These are phyloP conservation scores for Lomographa bimaculata DNA, from an alignment of 2,888 invertebrate species.

Conservation along the genomic window DNA sequence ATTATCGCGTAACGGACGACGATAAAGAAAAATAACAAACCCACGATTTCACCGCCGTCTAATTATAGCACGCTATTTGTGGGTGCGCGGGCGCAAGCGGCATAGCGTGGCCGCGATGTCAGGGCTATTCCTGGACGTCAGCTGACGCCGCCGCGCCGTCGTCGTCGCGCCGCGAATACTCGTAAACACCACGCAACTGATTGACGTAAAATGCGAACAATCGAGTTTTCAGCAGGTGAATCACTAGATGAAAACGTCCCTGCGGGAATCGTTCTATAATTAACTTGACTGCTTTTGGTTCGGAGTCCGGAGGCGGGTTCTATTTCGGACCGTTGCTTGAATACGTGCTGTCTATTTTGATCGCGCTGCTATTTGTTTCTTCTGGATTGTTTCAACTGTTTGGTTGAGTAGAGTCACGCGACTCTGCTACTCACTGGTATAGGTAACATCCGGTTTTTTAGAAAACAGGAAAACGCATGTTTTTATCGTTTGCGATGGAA, in stretches of 20 bases:
- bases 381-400: conserved; percentile 54
- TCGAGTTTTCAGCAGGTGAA: conserved; percentile 82
- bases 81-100: conserved; percentile 80
- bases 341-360: conserved; percentile 72
- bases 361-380: conserved; percentile 60
- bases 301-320: conserved; percentile 79
- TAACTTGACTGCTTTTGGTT: conserved; percentile 82
- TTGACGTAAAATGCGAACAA: conserved; percentile 82
- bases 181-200: conserved; percentile 81
- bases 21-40: conserved; percentile 84
- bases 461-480: conserved; percentile 11
- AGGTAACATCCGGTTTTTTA: conserved; percentile 13
- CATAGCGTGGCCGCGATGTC: conserved; percentile 82
- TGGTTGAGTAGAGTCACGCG: conserved; percentile 40
- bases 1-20: conserved; percentile 82
- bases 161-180: conserved; percentile 47
- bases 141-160: conserved; percentile 74
- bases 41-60: conserved; percentile 82
- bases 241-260: conserved; percentile 78
- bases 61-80: conserved; percentile 81
- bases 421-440: conserved; percentile 12
- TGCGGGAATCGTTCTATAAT: conserved; percentile 74
- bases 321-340: conserved; percentile 75
- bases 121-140: conserved; percentile 82
- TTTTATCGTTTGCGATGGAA: conserved; percentile 12